These are phyloP conservation scores for Callinectes sapidus DNA, from an alignment of 2,888 invertebrate species.

Conservation along the genomic window DNA sequence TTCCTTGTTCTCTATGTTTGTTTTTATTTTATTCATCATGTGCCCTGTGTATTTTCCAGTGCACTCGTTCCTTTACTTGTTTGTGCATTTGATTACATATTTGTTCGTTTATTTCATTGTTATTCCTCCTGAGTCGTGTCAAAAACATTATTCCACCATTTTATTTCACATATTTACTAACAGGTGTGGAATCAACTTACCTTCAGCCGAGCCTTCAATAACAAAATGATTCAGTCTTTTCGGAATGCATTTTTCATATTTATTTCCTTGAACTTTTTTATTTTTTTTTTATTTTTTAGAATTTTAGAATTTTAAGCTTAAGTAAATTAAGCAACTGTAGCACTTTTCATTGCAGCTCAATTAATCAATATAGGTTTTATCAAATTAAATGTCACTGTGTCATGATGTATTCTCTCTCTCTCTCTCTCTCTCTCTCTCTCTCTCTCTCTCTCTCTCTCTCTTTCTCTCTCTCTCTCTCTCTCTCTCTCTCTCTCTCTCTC, in stretches of 20 bases:
- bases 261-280: neutral
- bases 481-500: conserved; percentile 1
- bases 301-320: neutral
- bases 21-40: too few relatives aligned
- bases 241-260: neutral
- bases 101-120: too few relatives aligned
- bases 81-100: too few relatives aligned
- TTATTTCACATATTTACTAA: too few relatives aligned
- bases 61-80: too few relatives aligned
- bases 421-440: conserved; percentile 19
- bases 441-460: conserved; percentile 1
- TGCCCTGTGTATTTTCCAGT: too few relatives aligned
- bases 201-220: neutral
- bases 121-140: too few relatives aligned
- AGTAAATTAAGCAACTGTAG: neutral
- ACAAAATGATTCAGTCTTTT: neutral
- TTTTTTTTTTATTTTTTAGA: too few relatives aligned
- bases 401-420: neutral
- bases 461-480: neutral
- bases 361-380: neutral
- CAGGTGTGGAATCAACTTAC: neutral
- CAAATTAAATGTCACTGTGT: neutral
- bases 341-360: neutral
- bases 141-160: too few relatives aligned
- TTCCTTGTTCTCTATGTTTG: too few relatives aligned